Conservation (phyloP, 2,888 invertebrate species). For the Sacculina carcini region DNA sequence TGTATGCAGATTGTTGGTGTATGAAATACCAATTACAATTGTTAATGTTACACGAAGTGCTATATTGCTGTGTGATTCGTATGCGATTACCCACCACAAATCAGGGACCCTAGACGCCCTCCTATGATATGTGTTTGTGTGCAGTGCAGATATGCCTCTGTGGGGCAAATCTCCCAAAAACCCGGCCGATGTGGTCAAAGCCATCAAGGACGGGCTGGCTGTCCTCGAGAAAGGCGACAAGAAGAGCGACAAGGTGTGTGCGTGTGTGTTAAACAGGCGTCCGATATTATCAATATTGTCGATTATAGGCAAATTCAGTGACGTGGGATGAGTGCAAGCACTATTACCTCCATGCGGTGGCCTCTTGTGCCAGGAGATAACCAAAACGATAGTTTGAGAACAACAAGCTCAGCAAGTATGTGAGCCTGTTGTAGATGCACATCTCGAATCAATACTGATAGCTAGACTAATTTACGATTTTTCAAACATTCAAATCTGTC, state of each 20-base stretch:
- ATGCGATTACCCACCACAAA: neutral
- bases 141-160: slow-evolving; percentile 53
- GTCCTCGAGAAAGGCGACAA: slow-evolving; percentile 82
- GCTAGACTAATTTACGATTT: too few relatives aligned
- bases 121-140: too few relatives aligned
- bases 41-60: neutral
- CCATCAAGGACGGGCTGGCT: slow-evolving; percentile 70
- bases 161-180: slow-evolving; percentile 96
- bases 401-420: too few relatives aligned
- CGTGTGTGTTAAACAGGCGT: neutral
- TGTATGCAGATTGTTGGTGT: neutral
- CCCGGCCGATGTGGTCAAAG: slow-evolving; percentile 86
- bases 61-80: neutral
- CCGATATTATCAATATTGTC: neutral
- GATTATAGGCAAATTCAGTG: too few relatives aligned
- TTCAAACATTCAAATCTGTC: too few relatives aligned
- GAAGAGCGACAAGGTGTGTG: slow-evolving; percentile 59
- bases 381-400: too few relatives aligned
- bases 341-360: too few relatives aligned
- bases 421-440: too few relatives aligned
- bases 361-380: too few relatives aligned
- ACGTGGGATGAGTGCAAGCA: too few relatives aligned
- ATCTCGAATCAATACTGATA: too few relatives aligned
- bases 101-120: neutral
- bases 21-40: too few relatives aligned